phyloP scores from a whole-genome alignment of 2,888 invertebrate species.

The Tribolium freemani region DNA sequence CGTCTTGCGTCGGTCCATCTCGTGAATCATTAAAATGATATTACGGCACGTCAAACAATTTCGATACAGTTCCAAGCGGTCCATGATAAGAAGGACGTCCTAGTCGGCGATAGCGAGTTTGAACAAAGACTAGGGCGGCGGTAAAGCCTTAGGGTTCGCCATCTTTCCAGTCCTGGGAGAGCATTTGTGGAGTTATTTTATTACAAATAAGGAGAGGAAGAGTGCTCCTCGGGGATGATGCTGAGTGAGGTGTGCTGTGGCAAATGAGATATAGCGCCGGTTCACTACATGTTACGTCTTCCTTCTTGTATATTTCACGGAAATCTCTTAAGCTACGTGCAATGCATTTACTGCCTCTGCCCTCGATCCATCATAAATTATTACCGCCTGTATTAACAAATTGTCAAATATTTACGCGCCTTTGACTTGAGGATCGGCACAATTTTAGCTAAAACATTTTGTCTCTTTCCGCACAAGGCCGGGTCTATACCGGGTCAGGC shows the following conservation, averaged over 20 bases:
- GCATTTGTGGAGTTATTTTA: constrained; percentile 69
- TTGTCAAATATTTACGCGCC: constrained; percentile 41
- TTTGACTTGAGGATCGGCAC: constrained; percentile 2
- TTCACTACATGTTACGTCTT: constrained; percentile 49
- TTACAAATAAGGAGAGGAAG: constrained; percentile 69
- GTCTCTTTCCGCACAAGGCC: constrained; percentile 6
- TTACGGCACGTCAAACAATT: constrained; percentile 63
- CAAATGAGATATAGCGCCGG: constrained; percentile 66
- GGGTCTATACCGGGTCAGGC: too few species aligned
- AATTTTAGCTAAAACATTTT: constrained; percentile 12
- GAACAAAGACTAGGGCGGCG: constrained; percentile 60
- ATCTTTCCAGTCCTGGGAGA: constrained; percentile 67
- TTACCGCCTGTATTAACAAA: constrained; percentile 40
- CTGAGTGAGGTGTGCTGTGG: constrained; percentile 65
- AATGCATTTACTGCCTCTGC: constrained; percentile 44
- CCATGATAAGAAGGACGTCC: constrained; percentile 44
- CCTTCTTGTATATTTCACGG: constrained; percentile 52
- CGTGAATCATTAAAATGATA: constrained; percentile 64
- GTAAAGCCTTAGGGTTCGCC: constrained; percentile 62
- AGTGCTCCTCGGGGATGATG: constrained; percentile 66
- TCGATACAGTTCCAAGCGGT: constrained; percentile 53
- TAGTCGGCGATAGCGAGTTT: constrained; percentile 47
- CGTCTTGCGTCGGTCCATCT: constrained; percentile 48
- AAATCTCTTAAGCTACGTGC: constrained; percentile 54
- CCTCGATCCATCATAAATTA: constrained; percentile 39